Percentiles rank a stretch among this genome's conserved stretches.
phyloP scores from a whole-genome alignment of 2,797 vertebrate species.

The Premnoplex brunnescens region DNA sequence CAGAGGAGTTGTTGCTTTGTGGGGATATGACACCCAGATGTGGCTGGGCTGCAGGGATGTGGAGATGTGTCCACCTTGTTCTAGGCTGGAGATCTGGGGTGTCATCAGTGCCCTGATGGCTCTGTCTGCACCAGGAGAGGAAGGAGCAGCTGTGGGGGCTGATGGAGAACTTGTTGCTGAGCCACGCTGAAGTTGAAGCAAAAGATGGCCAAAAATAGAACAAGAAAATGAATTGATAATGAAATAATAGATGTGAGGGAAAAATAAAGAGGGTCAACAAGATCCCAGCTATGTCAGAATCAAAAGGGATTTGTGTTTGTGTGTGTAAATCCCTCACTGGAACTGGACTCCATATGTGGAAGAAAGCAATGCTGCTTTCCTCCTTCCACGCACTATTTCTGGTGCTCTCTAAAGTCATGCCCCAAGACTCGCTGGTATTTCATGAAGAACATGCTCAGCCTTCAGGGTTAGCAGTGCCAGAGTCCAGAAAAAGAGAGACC shows the following conservation, averaged over 20 bases:
- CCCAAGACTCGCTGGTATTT: background rate
- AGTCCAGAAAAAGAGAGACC: background rate
- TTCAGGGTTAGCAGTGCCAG: background rate
- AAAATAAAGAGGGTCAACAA: background rate
- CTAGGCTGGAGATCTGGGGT: accelerated
- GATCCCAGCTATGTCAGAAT: background rate
- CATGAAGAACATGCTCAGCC: background rate
- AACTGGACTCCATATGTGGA: background rate
- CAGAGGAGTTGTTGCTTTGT: accelerated
- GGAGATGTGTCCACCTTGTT: accelerated
- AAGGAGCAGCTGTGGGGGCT: accelerated
- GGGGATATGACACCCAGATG: background rate
- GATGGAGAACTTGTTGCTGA: background rate
- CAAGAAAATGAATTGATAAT: background rate
- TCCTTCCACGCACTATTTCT: slow-evolving; percentile 7
- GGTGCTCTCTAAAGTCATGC: background rate
- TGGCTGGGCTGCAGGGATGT: background rate
- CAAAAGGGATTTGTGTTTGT: background rate
- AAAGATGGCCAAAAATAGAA: background rate
- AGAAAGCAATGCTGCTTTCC: background rate
- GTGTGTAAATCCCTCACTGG: background rate
- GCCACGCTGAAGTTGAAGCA: accelerated
- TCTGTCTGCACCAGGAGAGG: accelerated
- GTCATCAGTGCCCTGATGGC: background rate
- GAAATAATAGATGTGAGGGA: background rate